Base-by-base conservation (phyloP, 2,888 invertebrate species). In the Andrena camellia region DNA sequence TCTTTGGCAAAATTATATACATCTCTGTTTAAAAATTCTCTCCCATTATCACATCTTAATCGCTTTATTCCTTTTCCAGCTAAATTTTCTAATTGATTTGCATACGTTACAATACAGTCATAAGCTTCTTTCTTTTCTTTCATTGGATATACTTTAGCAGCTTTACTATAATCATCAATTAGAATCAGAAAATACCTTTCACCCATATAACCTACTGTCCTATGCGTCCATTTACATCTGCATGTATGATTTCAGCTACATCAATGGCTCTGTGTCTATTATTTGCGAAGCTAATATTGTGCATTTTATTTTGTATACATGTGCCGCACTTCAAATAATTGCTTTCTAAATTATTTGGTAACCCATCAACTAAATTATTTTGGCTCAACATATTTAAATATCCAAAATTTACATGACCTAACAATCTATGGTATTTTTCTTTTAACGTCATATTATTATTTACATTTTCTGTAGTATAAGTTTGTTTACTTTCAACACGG, bases 341-440 rank as follows among this genome's bases (percentile, higher is more conserved):
- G 0, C 1, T 0, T 64, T 80, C 81, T 2, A 86, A 29, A 17
- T 80, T 8, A 7, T 74, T 54, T 35, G 78, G 83, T 6, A 84
- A 17, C 3, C 85, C 81, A 1, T 69, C 52, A 3, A 70, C 52
- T 60, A 77, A 68, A 68, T 86, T 10, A 29, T 71, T 7, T 17
- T 70, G 77, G 35, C 68, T 17, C 17, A 86, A 13, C n/a, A 6
- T 69, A 4, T 83, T 59, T 29, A 88, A 54, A 75, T 84, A 83
- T 8, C 81, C 62, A 68, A 89, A 88, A 66, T 87, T 88, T 66
- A 87, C 69, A 62, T 89, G 84, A 0, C 84, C 87, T 26, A 88
- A 66, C 0, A 67, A 59, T 8, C 81, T 68, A 78, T 89, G 88
- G 69, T 29, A 86, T 78, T 78, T 89, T 77, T 87, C 87, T 73